phyloP scores from a whole-genome alignment of 2,113 vertebrate genomes.

The Columbina picui region DNA sequence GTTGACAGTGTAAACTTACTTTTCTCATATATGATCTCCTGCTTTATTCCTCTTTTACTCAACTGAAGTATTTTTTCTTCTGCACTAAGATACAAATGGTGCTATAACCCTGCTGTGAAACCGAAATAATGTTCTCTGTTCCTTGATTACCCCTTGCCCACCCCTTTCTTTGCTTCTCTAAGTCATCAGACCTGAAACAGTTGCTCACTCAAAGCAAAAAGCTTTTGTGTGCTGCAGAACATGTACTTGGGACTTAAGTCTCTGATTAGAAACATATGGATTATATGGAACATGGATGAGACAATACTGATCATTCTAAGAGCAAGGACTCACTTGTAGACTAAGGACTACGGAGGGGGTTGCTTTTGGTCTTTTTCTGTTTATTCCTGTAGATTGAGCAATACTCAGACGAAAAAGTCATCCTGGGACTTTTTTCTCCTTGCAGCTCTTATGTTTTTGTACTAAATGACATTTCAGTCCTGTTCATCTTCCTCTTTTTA shows the following conservation, averaged over 20 bases:
- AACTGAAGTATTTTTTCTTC: background rate
- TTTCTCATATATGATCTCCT: background rate
- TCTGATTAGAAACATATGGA: background rate
- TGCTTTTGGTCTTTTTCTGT: background rate
- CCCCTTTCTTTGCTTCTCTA: background rate
- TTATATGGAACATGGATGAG: background rate
- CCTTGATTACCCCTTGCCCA: background rate
- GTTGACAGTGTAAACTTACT: background rate
- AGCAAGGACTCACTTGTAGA: background rate
- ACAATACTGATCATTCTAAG: background rate
- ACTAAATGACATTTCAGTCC: background rate
- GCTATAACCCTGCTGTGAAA: background rate
- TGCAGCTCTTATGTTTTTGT: background rate
- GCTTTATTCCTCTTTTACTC: background rate
- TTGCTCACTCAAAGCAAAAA: background rate
- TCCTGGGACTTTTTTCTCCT: background rate
- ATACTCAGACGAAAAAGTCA: background rate
- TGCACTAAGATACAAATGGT: background rate
- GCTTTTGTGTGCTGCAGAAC: background rate
- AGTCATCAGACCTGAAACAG: background rate
- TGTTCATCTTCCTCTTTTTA: background rate
- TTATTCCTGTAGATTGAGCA: background rate
- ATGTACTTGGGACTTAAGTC: rapidly evolving
- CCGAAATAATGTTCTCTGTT: background rate
- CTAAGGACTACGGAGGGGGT: background rate